Percentiles rank a stretch among this genome's conserved stretches.
These are phyloP conservation scores for Drosophila lowei DNA, from an alignment of 1,140 invertebrate genomes.

Conservation along the genomic window DNA sequence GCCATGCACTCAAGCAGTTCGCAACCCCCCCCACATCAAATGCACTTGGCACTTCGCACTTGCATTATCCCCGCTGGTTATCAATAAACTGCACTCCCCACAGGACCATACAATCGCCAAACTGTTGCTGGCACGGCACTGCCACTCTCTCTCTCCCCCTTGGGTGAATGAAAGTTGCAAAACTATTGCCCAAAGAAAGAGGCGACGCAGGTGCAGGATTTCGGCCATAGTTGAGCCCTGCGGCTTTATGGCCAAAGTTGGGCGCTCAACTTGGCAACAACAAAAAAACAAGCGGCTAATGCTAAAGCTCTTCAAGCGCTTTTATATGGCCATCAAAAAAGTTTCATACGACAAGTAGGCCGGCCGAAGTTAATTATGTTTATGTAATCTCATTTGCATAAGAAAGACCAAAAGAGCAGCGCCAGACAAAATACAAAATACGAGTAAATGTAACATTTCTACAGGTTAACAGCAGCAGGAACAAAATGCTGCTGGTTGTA, in stretches of 20 bases:
- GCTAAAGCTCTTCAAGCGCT: conserved; percentile 44
- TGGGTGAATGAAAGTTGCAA: conserved; percentile 18
- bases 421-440: no score
- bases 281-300: conserved; percentile 13
- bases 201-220: conserved; percentile 29
- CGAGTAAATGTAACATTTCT: no score
- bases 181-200: conserved; percentile 22
- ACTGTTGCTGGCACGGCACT: conserved; percentile 56
- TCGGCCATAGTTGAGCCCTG: conserved; percentile 8
- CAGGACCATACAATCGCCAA: conserved; percentile 25
- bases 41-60: conserved; percentile 31
- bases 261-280: neutral
- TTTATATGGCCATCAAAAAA: conserved; percentile 68
- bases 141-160: neutral
- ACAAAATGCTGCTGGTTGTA: conserved; percentile 11
- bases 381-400: conserved; percentile 72
- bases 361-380: conserved; percentile 70
- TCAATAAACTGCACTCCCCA: conserved; percentile 45
- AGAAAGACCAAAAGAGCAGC: conserved; percentile 61
- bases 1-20: conserved; percentile 24
- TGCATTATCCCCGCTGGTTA: conserved; percentile 55
- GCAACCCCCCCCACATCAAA: no score
- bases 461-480: conserved; percentile 5
- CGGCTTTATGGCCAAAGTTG: conserved; percentile 37
- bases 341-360: conserved; percentile 58